phyloP scores from a whole-genome alignment of 2,888 invertebrate genomes.

The Orthosia cruda region DNA sequence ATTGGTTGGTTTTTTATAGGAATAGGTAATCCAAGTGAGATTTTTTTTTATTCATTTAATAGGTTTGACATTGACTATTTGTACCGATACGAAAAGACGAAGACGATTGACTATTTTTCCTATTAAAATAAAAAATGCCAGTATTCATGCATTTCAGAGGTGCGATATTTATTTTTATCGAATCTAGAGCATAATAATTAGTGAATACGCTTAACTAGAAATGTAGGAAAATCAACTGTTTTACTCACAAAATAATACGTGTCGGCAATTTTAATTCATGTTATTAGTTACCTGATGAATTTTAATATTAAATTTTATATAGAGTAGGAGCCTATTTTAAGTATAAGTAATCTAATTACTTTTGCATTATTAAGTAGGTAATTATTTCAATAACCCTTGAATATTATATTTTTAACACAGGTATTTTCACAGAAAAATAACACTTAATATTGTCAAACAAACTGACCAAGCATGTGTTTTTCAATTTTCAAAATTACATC shows the following conservation, averaged over 20 bases:
- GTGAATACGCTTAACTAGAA: too few species aligned
- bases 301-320: neutral
- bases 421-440: neutral
- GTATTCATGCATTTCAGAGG: too few species aligned
- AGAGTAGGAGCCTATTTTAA: neutral
- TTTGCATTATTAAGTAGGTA: neutral
- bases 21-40: too few species aligned
- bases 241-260: too few species aligned
- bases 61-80: too few species aligned
- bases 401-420: neutral
- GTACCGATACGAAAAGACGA: too few species aligned
- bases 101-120: too few species aligned
- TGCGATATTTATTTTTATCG: too few species aligned
- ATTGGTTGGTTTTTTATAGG: neutral
- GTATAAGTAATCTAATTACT: neutral
- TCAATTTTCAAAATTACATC: neutral
- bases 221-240: neutral
- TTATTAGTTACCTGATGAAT: too few species aligned
- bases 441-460: neutral
- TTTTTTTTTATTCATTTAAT: too few species aligned
- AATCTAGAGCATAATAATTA: too few species aligned
- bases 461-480: neutral
- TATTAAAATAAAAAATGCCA: too few species aligned
- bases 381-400: neutral
- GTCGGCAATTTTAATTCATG: neutral